These are phyloP conservation scores for Vesta saturnalis DNA, from an alignment of 2,888 invertebrate species.

Conservation along the genomic window DNA sequence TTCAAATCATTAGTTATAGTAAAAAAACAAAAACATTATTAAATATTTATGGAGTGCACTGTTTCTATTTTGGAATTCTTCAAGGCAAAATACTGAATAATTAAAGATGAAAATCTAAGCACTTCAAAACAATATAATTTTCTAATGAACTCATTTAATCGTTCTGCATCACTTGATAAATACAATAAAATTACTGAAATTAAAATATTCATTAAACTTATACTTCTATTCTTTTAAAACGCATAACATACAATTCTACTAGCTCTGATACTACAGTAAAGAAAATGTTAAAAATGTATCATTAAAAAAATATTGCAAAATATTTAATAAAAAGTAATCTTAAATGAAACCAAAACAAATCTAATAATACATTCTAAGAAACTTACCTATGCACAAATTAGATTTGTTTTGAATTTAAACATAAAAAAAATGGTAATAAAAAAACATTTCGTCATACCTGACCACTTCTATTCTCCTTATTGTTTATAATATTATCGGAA, in stretches of 20 bases:
- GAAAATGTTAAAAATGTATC: neutral
- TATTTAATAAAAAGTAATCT: neutral
- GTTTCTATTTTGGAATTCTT: too few relatives aligned
- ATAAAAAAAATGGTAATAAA: neutral
- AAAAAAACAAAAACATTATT: too few relatives aligned
- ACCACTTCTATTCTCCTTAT: conserved; percentile 8
- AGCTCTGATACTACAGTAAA: neutral
- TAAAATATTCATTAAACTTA: conserved; percentile 3
- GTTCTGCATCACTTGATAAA: conserved; percentile 16
- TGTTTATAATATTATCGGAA: neutral
- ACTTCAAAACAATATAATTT: too few relatives aligned
- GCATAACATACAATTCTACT: neutral
- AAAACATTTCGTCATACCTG: conserved; percentile 11
- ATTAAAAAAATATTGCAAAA: neutral
- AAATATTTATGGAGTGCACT: too few relatives aligned
- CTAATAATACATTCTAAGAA: neutral
- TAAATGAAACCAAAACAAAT: neutral
- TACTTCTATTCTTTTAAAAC: neutral
- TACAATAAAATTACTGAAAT: neutral
- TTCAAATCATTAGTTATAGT: too few relatives aligned
- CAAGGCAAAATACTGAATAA: too few relatives aligned
- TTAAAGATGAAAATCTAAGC: too few relatives aligned
- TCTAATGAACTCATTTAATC: too few relatives aligned
- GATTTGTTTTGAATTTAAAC: conserved; percentile 8
- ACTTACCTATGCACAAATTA: neutral